Percentiles rank a stretch among this genome's conserved stretches.
Evolutionary conservation across 2,113 vertebrate genomes (phyloP).

Genomic region (Hypomesus transpacificus): DNA sequence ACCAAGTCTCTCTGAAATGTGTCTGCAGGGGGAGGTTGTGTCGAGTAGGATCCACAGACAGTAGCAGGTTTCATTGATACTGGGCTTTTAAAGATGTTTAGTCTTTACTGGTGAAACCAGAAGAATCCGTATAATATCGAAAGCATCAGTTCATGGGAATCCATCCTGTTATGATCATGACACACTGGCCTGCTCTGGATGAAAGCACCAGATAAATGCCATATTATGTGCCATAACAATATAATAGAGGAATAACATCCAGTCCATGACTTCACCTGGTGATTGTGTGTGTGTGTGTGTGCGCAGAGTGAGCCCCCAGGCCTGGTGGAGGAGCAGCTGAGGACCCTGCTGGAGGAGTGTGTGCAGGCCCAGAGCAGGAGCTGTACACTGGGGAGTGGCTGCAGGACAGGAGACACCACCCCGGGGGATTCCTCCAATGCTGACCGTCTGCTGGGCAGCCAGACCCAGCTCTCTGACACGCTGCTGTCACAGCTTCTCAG

Average conservation of each 20-base stretch:
- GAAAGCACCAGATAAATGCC: no score
- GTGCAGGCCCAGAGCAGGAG: slow-evolving; percentile 45
- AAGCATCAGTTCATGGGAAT: no score
- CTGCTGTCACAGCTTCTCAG: slow-evolving; percentile 31
- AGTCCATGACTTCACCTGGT: background rate
- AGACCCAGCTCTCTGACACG: slow-evolving; percentile 2
- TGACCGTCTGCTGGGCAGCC: background rate
- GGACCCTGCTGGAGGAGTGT: slow-evolving; percentile 64
- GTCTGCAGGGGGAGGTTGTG: background rate
- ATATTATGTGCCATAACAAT: no score
- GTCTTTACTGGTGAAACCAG: no score
- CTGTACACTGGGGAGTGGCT: slow-evolving; percentile 12
- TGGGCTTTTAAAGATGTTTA: no score
- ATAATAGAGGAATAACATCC: no score
- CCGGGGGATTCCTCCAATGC: slow-evolving; percentile 4
- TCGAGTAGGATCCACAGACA: background rate
- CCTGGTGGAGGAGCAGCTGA: slow-evolving; percentile 61
- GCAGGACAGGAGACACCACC: slow-evolving; percentile 1
- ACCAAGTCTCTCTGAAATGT: slow-evolving; percentile 11
- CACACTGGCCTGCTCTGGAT: no score
- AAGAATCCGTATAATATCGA: no score
- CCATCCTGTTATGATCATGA: no score
- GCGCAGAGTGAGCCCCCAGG: slow-evolving; percentile 43
- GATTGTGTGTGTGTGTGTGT: slow-evolving; percentile 4
- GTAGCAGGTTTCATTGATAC: no score